Conservation (phyloP, 2,888 invertebrate species). For the Sarcophaga rosellei region DNA sequence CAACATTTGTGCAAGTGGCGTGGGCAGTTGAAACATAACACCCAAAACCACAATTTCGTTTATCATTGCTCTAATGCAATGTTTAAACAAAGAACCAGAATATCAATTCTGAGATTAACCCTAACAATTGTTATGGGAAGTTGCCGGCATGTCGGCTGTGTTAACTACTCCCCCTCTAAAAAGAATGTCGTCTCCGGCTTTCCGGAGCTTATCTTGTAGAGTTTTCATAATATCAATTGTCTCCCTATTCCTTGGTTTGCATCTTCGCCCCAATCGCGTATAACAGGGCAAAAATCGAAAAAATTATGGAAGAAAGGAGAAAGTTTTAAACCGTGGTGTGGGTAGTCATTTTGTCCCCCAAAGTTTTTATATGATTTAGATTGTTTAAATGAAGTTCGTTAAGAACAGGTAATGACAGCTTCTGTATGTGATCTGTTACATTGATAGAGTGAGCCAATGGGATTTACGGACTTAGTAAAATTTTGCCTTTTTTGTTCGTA, state of each 20-base stretch:
- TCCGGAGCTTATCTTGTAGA: neutral
- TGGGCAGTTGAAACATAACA: too few species aligned
- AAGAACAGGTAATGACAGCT: neutral
- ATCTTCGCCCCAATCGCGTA: neutral
- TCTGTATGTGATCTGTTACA: slow-evolving; percentile 3
- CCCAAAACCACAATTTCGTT: too few species aligned
- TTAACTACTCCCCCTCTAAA: slow-evolving; percentile 21
- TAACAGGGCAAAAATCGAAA: neutral
- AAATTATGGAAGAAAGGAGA: neutral
- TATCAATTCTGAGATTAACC: too few species aligned
- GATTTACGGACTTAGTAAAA: neutral
- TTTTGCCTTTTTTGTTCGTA: neutral
- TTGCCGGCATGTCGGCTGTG: too few species aligned
- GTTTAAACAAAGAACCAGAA: too few species aligned
- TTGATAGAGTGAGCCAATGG: too few species aligned
- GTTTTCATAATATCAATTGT: slow-evolving; percentile 3
- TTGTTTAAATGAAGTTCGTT: slow-evolving; percentile 1
- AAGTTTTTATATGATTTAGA: neutral
- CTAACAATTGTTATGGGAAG: too few species aligned
- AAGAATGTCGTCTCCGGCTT: slow-evolving; percentile 13
- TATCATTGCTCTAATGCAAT: too few species aligned
- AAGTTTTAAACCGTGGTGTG: slow-evolving; percentile 1
- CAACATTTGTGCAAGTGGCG: too few species aligned
- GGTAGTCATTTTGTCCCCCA: neutral
- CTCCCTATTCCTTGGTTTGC: neutral